Evolutionary conservation across 2,888 invertebrate genomes (phyloP).

Genomic region (Gastrophysa polygoni): DNA sequence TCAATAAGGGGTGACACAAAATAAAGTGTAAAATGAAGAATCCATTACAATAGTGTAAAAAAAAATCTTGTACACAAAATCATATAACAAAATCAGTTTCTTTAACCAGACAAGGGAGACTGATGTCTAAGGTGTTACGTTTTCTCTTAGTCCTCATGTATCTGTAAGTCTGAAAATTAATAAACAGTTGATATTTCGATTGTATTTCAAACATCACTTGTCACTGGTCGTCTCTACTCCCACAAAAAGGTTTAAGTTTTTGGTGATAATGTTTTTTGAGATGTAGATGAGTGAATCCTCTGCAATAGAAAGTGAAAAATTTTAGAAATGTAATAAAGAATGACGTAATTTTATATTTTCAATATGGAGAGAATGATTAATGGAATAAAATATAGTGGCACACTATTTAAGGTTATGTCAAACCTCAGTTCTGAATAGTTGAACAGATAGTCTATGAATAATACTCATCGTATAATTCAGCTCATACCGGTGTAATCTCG

Average conservation of each 20-base stretch:
- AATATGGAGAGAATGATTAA: too few relatives aligned
- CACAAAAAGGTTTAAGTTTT: constrained; percentile 36
- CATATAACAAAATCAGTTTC: constrained; percentile 32
- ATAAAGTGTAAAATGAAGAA: background rate
- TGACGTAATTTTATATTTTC: too few relatives aligned
- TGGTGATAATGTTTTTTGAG: constrained; percentile 49
- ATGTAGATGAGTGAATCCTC: constrained; percentile 53
- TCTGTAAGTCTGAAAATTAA: constrained; percentile 51
- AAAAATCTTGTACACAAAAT: background rate
- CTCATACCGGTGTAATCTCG: constrained; percentile 51
- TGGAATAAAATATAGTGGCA: too few relatives aligned
- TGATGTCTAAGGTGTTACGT: constrained; percentile 45
- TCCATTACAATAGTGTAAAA: background rate
- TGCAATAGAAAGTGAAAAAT: constrained; percentile 43
- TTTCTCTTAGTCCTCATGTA: constrained; percentile 53
- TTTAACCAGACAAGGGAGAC: constrained; percentile 42
- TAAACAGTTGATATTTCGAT: background rate
- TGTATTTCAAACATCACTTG: background rate
- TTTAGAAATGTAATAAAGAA: background rate
- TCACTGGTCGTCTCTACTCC: background rate
- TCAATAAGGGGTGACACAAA: constrained; percentile 7
- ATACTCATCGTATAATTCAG: too few relatives aligned
- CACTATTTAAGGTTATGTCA: too few relatives aligned
- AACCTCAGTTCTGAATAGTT: too few relatives aligned
- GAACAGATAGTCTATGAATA: too few relatives aligned